phyloP scores from a whole-genome alignment of 2,888 invertebrate species.

The Isotomurus palustris region DNA sequence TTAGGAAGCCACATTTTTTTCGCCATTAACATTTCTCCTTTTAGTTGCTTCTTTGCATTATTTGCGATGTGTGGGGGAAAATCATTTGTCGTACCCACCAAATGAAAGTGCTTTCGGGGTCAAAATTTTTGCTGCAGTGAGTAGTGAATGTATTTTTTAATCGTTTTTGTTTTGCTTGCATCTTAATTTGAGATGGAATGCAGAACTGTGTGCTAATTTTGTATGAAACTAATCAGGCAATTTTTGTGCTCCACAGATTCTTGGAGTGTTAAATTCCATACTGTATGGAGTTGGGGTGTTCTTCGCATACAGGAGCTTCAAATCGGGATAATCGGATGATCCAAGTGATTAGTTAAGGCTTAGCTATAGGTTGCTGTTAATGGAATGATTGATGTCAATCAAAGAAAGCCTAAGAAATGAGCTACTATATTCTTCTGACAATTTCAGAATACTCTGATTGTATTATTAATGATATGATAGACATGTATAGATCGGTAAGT shows the following conservation, averaged over 20 bases:
- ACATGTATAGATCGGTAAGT: too few species aligned
- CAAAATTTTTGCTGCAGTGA: constrained; percentile 48
- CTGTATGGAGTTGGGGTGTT: constrained; percentile 73
- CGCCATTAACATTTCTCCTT: constrained; percentile 46
- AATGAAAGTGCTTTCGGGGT: constrained; percentile 44
- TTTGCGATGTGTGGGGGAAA: constrained; percentile 42
- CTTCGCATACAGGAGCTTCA: constrained; percentile 70
- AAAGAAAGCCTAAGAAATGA: too few species aligned
- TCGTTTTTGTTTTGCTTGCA: not conserved
- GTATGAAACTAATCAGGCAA: constrained; percentile 3
- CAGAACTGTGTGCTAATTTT: not conserved
- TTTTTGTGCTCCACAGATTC: constrained; percentile 59
- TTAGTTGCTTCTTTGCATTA: constrained; percentile 45
- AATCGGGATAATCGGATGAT: constrained; percentile 59
- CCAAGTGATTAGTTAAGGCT: too few species aligned
- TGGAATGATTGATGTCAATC: too few species aligned
- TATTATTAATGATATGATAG: too few species aligned
- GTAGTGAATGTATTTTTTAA: constrained; percentile 16
- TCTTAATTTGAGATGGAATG: not conserved
- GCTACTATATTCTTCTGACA: too few species aligned
- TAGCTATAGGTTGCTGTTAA: too few species aligned
- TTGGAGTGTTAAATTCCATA: constrained; percentile 67
- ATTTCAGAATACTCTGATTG: too few species aligned
- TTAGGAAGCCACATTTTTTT: constrained; percentile 45
- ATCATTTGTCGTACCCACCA: constrained; percentile 27